Percentiles rank a stretch among this genome's conserved stretches.
phyloP scores from a whole-genome alignment of 2,113 vertebrate genomes.

The Mesoclemmys tuberculata region DNA sequence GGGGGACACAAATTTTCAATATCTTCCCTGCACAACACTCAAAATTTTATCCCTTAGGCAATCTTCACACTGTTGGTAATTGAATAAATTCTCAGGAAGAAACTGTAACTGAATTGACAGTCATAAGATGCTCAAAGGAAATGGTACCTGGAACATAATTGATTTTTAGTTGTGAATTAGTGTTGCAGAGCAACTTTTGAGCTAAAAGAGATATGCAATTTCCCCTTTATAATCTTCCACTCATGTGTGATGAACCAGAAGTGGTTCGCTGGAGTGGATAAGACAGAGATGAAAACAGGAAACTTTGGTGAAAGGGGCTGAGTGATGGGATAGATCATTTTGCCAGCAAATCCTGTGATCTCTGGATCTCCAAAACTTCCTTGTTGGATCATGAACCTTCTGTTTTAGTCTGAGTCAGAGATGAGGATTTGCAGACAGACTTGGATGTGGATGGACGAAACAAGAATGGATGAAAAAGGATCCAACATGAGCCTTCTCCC shows the following conservation, averaged over 20 bases:
- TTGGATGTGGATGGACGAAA: neutral
- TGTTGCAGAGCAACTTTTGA: neutral
- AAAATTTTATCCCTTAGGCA: neutral
- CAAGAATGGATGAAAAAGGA: neutral
- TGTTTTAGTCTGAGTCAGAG: neutral
- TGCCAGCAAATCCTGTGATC: neutral
- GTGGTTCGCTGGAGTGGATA: neutral
- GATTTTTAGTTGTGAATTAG: neutral
- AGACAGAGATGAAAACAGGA: neutral
- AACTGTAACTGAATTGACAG: neutral
- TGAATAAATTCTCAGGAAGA: neutral
- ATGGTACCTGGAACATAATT: fast-evolving
- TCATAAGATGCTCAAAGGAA: neutral
- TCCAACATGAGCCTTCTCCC: neutral
- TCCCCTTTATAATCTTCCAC: neutral
- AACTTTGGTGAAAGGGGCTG: neutral
- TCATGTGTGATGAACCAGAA: neutral
- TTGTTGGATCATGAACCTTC: neutral
- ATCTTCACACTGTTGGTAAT: neutral
- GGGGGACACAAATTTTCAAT: neutral
- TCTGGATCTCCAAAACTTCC: neutral
- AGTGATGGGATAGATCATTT: neutral
- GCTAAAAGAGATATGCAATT: neutral
- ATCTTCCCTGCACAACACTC: neutral
- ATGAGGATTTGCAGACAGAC: neutral